Percentiles rank a stretch among this genome's conserved stretches.
These are phyloP conservation scores for Himalopsyche japonica DNA, from an alignment of 2,888 invertebrate genomes.

Conservation along the genomic window DNA sequence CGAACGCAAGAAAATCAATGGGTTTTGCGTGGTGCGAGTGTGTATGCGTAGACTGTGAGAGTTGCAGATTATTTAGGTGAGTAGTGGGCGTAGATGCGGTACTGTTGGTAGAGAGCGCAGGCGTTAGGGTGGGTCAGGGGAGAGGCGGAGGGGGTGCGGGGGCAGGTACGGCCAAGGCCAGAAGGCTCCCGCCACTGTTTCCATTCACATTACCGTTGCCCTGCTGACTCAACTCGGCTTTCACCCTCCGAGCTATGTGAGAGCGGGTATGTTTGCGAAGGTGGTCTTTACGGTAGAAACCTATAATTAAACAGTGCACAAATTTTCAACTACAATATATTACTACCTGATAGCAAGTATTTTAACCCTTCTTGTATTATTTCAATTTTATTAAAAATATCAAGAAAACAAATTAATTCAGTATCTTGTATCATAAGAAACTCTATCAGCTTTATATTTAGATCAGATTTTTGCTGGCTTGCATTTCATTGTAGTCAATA, in stretches of 20 bases:
- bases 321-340: neutral
- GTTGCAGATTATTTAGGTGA: slow-evolving; percentile 48
- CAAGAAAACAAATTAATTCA: no score
- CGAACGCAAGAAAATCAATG: slow-evolving; percentile 52
- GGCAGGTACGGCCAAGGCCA: slow-evolving; percentile 46
- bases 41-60: slow-evolving; percentile 48
- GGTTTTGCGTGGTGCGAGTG: slow-evolving; percentile 44
- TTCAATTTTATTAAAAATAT: no score
- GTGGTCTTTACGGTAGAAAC: slow-evolving; percentile 87
- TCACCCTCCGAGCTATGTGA: slow-evolving; percentile 82
- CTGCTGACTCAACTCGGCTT: slow-evolving; percentile 81
- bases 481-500: neutral
- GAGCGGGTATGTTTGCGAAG: slow-evolving; percentile 83
- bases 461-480: neutral
- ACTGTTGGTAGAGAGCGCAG: slow-evolving; percentile 48
- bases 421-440: no score
- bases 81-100: slow-evolving; percentile 46
- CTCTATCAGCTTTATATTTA: no score
- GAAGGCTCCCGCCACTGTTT: slow-evolving; percentile 45
- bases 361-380: no score
- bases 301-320: slow-evolving; percentile 45
- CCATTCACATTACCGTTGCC: slow-evolving; percentile 52
- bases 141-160: slow-evolving; percentile 48
- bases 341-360: neutral
- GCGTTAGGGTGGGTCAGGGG: slow-evolving; percentile 48